phyloP scores from a whole-genome alignment of 1,140 invertebrate species.

The Pseudachorutes palmiensis region DNA sequence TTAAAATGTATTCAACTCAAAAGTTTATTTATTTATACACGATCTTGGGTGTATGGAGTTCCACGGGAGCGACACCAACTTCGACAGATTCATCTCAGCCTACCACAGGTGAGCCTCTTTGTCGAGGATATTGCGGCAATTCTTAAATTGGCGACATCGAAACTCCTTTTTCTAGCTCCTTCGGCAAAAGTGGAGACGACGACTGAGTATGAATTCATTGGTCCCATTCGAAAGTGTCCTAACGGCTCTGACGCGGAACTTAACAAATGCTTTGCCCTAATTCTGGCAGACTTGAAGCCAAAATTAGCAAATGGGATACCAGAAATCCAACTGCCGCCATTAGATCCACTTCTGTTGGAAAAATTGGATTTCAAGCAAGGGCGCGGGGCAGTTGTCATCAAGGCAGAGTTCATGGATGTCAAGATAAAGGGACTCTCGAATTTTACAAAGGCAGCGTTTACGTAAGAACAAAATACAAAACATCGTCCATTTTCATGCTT shows the following conservation, averaged over 20 bases:
- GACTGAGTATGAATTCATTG: slow-evolving; percentile 16
- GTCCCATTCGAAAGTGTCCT: slow-evolving; percentile 21
- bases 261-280: slow-evolving; percentile 21
- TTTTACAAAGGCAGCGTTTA: slow-evolving; percentile 22
- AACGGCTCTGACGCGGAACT: slow-evolving; percentile 23
- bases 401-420: slow-evolving; percentile 22
- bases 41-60: too few species aligned
- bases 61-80: too few species aligned
- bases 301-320: slow-evolving; percentile 17
- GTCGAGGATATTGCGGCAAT: not conserved
- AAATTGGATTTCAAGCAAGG: slow-evolving; percentile 21
- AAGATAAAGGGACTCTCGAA: slow-evolving; percentile 22
- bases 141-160: not conserved
- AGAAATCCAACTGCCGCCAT: slow-evolving; percentile 25
- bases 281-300: slow-evolving; percentile 21
- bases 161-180: not conserved
- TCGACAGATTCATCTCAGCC: too few species aligned
- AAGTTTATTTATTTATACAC: too few species aligned
- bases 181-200: not conserved
- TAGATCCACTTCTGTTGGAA: slow-evolving; percentile 23
- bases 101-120: too few species aligned
- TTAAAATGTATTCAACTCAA: too few species aligned
- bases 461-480: too few species aligned
- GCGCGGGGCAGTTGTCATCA: slow-evolving; percentile 18
- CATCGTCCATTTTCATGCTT: too few species aligned